A percentile compares a stretch with the other conserved stretches of the same genome.
Evolutionary conservation across 2,888 invertebrate species (phyloP).

Genomic region (Limnephilus lunatus): DNA sequence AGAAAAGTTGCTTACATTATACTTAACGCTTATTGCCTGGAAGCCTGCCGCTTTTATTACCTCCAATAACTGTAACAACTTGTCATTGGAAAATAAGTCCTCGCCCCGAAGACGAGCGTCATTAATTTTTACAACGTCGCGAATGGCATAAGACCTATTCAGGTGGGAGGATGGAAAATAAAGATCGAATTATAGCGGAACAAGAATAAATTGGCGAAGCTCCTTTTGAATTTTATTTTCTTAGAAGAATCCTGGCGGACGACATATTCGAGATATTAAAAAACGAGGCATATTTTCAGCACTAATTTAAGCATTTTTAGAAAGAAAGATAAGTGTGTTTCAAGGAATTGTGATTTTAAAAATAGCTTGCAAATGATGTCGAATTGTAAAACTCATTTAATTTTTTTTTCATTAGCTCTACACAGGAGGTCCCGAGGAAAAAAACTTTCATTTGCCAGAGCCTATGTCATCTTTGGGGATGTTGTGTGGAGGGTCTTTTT

Average conservation of each 20-base stretch:
- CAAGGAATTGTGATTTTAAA: neutral
- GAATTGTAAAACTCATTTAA: neutral
- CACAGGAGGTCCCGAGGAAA: too few relatives aligned
- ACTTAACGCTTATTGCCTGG: neutral
- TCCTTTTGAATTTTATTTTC: neutral
- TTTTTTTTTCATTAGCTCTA: too few relatives aligned
- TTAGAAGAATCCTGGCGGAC: neutral
- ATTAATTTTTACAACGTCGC: conserved; percentile 65
- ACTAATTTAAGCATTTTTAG: neutral
- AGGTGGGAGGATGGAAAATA: conserved; percentile 59
- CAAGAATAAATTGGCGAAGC: conserved; percentile 3
- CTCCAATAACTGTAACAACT: conserved; percentile 65
- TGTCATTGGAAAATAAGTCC: conserved; percentile 64
- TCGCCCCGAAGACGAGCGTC: conserved; percentile 57
- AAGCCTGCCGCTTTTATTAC: conserved; percentile 58
- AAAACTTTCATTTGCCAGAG: too few relatives aligned
- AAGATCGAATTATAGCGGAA: conserved; percentile 34
- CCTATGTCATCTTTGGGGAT: too few relatives aligned
- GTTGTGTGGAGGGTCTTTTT: too few relatives aligned
- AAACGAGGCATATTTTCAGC: neutral
- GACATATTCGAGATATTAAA: neutral
- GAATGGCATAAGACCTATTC: conserved; percentile 63
- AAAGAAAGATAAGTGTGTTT: neutral
- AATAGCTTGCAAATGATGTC: neutral
- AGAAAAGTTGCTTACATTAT: neutral